Base-by-base conservation (phyloP, 2,797 vertebrate species). In the Enteromius fasciolatus region DNA sequence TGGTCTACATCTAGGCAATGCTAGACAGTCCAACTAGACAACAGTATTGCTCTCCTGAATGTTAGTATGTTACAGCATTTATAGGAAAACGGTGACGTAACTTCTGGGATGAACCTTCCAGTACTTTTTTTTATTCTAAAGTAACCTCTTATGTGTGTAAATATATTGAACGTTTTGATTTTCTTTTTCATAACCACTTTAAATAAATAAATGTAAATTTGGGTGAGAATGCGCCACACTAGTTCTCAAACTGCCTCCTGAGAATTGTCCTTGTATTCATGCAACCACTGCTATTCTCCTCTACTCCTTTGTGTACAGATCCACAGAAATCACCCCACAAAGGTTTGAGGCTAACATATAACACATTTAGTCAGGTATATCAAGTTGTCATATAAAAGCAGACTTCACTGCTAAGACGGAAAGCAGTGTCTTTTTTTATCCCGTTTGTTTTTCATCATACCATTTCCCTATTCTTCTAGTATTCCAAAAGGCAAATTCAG, bases 361-460 rank as follows among this genome's bases (percentile, higher is more conserved):
- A 75, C 63, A 78, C 23, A 52, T 81, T 80, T 81, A 88, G 74
- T 83, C 84, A 86, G 83, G 83, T 66, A 85, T 80, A 78, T 87
- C 83, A 84, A 83, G 78, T 79, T 77, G 83, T 83, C 81, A 85
- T 61, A 86, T 83, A 83, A 82, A 85, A 83, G 70, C 73, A 72
- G 76, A 84, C 52, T 67, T 54, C 73, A 61, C 39, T 83, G 61
- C 25, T 85, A 44, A 79, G 82, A 76, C 52, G 23, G 82, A 85
- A 72, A 86, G 83, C 76, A 75, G 77, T 66, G 70, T 82, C 74
- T 86, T 82, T 83, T 33, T 86, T 78, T 70, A 46, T 72, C 69
- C 76, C 68, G 85, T 82, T 87, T 89, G 79, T 85, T 89, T 84
- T 87, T 83, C 84, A 85, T 85, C 78, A 82, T 82, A 84, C 81